A percentile compares a stretch with the other conserved stretches of the same genome.
Conservation (phyloP, 2,797 vertebrate genomes). For the Poeciliopsis presidionis region DNA sequence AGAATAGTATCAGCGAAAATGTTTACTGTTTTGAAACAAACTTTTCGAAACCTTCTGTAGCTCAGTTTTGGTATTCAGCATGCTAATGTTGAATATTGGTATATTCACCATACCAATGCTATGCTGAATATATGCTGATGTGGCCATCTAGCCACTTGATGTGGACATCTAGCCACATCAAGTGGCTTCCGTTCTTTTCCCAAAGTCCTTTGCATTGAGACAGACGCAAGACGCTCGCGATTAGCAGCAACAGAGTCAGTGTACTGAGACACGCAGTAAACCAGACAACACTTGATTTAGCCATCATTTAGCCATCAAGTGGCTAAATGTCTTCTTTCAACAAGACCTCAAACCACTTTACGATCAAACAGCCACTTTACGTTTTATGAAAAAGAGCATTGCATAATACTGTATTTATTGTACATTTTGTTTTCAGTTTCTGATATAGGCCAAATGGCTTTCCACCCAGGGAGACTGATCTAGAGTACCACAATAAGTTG, state of each 20-base stretch:
- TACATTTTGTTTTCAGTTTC: not conserved
- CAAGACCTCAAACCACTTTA: not conserved
- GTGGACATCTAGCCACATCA: too few relatives aligned
- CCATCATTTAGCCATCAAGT: too few relatives aligned
- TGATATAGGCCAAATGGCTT: not conserved
- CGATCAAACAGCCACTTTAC: constrained; percentile 18
- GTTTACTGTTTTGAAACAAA: not conserved
- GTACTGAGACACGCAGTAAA: too few relatives aligned
- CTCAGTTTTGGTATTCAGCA: not conserved
- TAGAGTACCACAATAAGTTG: not conserved
- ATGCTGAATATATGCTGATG: too few relatives aligned
- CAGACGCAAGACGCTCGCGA: too few relatives aligned
- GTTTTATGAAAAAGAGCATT: constrained; percentile 30
- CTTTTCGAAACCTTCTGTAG: not conserved
- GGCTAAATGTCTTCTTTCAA: not conserved
- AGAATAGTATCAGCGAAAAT: not conserved
- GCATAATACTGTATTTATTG: not conserved
- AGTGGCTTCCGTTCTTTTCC: too few relatives aligned
- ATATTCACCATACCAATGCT: too few relatives aligned
- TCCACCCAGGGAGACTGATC: not conserved
- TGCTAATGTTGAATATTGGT: too few relatives aligned
- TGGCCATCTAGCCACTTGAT: too few relatives aligned
- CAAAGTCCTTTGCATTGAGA: too few relatives aligned
- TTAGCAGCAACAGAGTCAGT: too few relatives aligned
- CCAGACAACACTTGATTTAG: too few relatives aligned